Base-by-base conservation (phyloP, 1,140 invertebrate species). In the Trachymyrmex septentrionalis region DNA sequence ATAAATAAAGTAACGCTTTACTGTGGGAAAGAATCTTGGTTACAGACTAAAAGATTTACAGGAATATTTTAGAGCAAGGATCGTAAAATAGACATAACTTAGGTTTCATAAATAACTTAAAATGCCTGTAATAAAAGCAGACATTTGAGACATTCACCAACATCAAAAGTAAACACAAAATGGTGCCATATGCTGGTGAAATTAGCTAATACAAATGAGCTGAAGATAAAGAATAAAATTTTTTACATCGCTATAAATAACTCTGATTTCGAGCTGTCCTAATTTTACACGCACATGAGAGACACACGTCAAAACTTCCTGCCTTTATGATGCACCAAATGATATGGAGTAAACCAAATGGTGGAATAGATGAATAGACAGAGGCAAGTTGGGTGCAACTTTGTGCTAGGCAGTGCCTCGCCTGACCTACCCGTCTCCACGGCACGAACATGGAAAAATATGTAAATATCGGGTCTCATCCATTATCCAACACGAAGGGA, bases 321-420 rank as follows among this genome's bases (percentile, higher is more conserved):
- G 53, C 34, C 38, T 72, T 84, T 50, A 84, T 14, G 69, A 84
- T 59, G n/a, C 63, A 55, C 30, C 63, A 19, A 59, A 61, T 24
- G 24, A 75, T 48, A 44, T 9, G n/a, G 14, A 55, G 30, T 34
- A 59, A 73, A 50, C 5, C 38, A n/a, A n/a, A n/a, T n/a, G n/a
- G n/a, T n/a, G 38, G 38, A 75, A 84, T 84, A 63, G 71, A 75
- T 14, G 69, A 82, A 82, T 81, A 73, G 69, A 81, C 81, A 48
- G 57, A 72, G 24, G 71, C 44, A 71, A 64, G 14, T 61, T 34
- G 71, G 87, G 87, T 89, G 88, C 77, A 90, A 90, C 85, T 89
- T 86, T 90, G 93, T 93, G 91, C 93, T 92, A 93, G 93, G 89
- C 90, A 59, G 93, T 93, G 85, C 93, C 93, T 92, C 76, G 92